These are phyloP conservation scores for Protosalanx chinensis DNA, from an alignment of 2,797 vertebrate species.

Conservation along the genomic window DNA sequence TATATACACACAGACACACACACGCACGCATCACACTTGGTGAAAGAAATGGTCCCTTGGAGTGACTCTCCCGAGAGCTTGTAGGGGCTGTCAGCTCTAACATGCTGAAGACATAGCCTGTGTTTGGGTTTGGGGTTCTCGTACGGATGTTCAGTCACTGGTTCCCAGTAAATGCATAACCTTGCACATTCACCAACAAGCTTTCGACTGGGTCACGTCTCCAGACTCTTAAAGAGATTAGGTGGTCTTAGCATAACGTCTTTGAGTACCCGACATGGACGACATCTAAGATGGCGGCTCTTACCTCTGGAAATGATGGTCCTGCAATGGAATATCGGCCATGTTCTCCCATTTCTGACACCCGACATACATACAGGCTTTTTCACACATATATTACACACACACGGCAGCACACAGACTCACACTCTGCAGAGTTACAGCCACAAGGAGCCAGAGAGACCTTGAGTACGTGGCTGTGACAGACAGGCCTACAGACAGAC, in stretches of 20 bases:
- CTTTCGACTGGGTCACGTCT: neutral
- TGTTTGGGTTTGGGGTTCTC: too few species aligned
- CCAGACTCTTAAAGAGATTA: too few species aligned
- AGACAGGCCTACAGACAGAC: slow-evolving; percentile 40
- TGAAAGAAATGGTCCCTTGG: neutral
- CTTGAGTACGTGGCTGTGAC: slow-evolving; percentile 63
- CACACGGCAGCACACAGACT: slow-evolving; percentile 23
- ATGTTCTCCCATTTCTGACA: too few species aligned
- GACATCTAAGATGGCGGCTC: too few species aligned
- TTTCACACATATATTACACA: slow-evolving; percentile 24
- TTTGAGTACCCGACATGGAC: neutral
- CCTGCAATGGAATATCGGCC: too few species aligned
- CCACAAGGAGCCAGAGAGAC: slow-evolving; percentile 68
- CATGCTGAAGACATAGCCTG: too few species aligned
- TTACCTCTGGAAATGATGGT: too few species aligned
- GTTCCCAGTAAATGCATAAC: neutral
- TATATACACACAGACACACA: slow-evolving; percentile 39
- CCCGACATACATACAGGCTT: too few species aligned
- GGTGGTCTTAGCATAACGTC: neutral
- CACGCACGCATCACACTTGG: slow-evolving; percentile 46
- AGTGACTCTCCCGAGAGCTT: neutral
- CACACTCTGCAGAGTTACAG: slow-evolving; percentile 47
- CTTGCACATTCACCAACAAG: neutral
- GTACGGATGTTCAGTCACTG: neutral
- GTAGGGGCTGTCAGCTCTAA: too few species aligned